Evolutionary conservation across 2,888 invertebrate species (phyloP).

Genomic region (Pycnomerus fuliginosus): DNA sequence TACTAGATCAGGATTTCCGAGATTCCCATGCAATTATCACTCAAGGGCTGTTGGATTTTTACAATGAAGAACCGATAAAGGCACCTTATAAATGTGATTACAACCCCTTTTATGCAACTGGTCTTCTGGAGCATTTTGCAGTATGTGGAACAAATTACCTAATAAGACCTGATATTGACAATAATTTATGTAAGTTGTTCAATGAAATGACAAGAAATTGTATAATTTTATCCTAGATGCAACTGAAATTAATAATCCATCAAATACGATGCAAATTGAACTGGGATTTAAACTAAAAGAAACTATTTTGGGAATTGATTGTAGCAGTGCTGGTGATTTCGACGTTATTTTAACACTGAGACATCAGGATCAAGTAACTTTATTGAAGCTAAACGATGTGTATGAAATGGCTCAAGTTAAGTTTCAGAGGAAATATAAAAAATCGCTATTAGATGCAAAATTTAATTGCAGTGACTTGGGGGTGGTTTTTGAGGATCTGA

Average conservation of each 20-base stretch:
- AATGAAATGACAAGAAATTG: background rate
- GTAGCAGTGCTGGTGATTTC: background rate
- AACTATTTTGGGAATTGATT: background rate
- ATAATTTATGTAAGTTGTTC: background rate
- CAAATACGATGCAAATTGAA: background rate
- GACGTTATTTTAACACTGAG: background rate
- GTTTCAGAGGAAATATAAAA: background rate
- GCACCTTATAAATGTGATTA: background rate
- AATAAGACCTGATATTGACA: background rate
- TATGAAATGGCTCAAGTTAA: background rate
- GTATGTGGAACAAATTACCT: background rate
- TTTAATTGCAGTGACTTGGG: background rate
- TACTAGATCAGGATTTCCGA: background rate
- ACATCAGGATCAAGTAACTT: background rate
- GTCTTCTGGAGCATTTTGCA: background rate
- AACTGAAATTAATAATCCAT: background rate
- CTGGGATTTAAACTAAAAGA: background rate
- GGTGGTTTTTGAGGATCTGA: conserved; percentile 2
- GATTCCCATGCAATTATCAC: background rate
- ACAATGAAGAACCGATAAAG: background rate
- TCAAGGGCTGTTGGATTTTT: background rate
- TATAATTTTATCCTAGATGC: background rate
- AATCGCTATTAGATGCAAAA: background rate
- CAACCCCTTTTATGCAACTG: background rate
- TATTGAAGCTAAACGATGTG: background rate